Base-by-base conservation (phyloP, 2,797 vertebrate species). In the Carapus acus region DNA sequence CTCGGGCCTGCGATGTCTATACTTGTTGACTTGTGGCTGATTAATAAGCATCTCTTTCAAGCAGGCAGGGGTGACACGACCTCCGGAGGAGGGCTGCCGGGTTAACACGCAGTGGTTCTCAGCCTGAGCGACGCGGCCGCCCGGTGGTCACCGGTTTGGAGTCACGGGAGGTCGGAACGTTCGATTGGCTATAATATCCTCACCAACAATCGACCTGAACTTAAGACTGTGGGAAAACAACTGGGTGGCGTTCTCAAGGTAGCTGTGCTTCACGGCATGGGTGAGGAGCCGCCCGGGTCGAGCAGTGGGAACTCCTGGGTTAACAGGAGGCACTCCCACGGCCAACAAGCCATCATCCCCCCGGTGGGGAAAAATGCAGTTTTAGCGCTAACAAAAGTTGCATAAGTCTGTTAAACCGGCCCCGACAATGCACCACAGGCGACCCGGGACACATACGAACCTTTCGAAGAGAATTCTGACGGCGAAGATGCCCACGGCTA, bases 401-500 rank as follows among this genome's bases (percentile, higher is more conserved):
- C 9, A 27, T 27, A 5, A 27, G 24, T 27, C n/a, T 27, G 24
- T 5, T 27, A 5, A 27, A 27, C 24, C 24, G 24, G 24, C 3
- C 11, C n/a, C 16, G 18, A 17, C 2, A 31, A 40, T 8, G 27
- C 38, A 42, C 21, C 2, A 8, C 0, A 1, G 3, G 1, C 27
- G 3, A 11, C 8, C 1, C 6, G 19, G 0, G 13, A 1, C 7
- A 31, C 17, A 17, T 29, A 79, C 86, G 1, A 83, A 97, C 95
- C 95, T 93, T 82, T 98, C 94, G 77, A 98, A 98, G 15, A 96
- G 57, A 66, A 92, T 86, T 83, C 95, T 83, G 49, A 97, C 78
- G 23, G 77, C 73, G 81, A 96, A 94, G 53, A 98, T 84, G 24
- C 86, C 90, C 58, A 92, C 62, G 21, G 95, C 95, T 53, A 94